A percentile compares a stretch with the other conserved stretches of the same genome.
Evolutionary conservation across 2,113 vertebrate genomes (phyloP).

Genomic region (Stigmatopora nigra): DNA sequence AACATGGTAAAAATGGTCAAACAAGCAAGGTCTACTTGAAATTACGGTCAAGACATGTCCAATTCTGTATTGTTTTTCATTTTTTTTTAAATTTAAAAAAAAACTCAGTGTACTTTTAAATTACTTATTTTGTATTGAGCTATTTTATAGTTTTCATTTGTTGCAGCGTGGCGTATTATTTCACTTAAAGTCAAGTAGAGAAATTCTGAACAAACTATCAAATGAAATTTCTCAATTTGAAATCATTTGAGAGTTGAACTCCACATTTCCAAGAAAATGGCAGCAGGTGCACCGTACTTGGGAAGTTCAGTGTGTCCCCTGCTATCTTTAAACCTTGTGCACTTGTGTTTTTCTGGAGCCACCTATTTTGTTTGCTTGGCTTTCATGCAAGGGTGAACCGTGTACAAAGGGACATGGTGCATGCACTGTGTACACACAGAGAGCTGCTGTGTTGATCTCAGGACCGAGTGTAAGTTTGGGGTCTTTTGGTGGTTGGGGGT

Average conservation of each 20-base stretch:
- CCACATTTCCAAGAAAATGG: neutral
- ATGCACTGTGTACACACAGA: conserved; percentile 59
- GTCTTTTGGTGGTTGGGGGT: conserved; percentile 16
- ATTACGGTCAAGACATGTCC: too few relatives aligned
- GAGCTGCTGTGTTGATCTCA: conserved; percentile 28
- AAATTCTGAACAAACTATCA: neutral
- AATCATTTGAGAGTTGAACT: neutral
- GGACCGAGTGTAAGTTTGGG: conserved; percentile 22
- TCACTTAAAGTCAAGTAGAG: neutral
- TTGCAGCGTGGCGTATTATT: neutral
- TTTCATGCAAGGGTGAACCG: conserved; percentile 38
- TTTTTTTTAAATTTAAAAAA: too few relatives aligned
- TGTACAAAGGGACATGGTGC: conserved; percentile 49
- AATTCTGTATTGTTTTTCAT: too few relatives aligned
- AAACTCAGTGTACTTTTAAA: too few relatives aligned
- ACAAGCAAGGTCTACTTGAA: too few relatives aligned
- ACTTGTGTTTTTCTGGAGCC: conserved; percentile 25
- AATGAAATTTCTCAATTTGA: neutral
- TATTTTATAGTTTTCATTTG: too few relatives aligned
- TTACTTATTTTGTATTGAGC: too few relatives aligned
- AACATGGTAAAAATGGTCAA: too few relatives aligned
- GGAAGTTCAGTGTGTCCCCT: conserved; percentile 14
- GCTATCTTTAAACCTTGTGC: conserved; percentile 21
- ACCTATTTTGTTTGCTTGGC: conserved; percentile 56
- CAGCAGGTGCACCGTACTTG: neutral